Conservation (phyloP, 1,140 invertebrate genomes). For the Drosophila auraria region DNA sequence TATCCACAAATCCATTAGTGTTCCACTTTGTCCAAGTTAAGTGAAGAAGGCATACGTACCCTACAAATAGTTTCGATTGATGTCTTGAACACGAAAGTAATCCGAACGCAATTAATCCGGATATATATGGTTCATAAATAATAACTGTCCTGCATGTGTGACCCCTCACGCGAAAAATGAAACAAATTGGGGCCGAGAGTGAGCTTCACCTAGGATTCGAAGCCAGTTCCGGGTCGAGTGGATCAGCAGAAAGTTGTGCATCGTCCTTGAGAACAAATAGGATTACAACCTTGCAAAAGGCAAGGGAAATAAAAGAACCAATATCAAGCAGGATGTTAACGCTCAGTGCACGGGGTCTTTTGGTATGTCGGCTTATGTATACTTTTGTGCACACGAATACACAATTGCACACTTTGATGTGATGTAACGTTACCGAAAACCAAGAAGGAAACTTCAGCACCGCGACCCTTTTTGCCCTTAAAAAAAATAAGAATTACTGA, state of each 20-base stretch:
- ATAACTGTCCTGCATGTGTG: conserved; percentile 29
- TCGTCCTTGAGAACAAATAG: conserved; percentile 59
- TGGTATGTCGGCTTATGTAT: conserved; percentile 55
- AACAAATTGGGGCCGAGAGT: conserved; percentile 23
- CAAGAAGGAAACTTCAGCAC: neutral
- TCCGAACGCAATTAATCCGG: conserved; percentile 27
- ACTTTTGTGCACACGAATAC: conserved; percentile 3
- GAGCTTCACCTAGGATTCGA: conserved; percentile 12
- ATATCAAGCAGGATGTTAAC: conserved; percentile 57
- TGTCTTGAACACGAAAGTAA: conserved; percentile 17
- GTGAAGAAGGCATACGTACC: conserved; percentile 4
- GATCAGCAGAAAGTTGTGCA: conserved; percentile 37
- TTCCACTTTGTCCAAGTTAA: conserved; percentile 25
- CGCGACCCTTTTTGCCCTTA: neutral
- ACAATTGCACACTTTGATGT: neutral
- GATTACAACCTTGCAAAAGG: conserved; percentile 29
- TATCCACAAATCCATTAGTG: conserved; percentile 43
- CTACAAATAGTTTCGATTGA: conserved; percentile 26
- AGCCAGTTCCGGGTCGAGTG: conserved; percentile 50
- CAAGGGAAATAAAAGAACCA: conserved; percentile 17
- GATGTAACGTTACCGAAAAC: neutral
- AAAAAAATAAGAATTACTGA: neutral
- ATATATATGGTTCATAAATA: conserved; percentile 46
- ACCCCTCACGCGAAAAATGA: conserved; percentile 11
- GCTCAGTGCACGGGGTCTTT: conserved; percentile 59